Evolutionary conservation across 2,797 vertebrate species (phyloP).

Genomic region (Heteromormyrus szaboi): DNA sequence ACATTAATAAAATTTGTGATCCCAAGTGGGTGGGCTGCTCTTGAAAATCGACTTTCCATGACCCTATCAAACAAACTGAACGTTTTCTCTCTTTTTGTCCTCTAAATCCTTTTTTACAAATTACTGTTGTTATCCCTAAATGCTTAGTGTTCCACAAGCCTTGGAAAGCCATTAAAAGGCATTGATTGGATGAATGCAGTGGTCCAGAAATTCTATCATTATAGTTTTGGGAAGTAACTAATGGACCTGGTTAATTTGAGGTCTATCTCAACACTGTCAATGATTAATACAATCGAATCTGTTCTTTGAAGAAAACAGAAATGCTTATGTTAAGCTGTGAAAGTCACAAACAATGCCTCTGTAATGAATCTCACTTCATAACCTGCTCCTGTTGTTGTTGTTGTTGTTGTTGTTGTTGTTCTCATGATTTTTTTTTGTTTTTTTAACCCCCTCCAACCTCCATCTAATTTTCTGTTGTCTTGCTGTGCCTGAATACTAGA

Average conservation of each 20-base stretch:
- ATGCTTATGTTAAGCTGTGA: background rate
- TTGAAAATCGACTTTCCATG: constrained; percentile 19
- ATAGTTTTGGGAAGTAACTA: constrained; percentile 37
- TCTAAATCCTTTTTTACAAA: constrained; percentile 1
- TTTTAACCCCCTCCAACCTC: background rate
- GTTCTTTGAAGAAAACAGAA: background rate
- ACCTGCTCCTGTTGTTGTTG: background rate
- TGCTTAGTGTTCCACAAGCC: constrained; percentile 16
- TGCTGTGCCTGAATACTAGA: background rate
- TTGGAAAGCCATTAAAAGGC: constrained; percentile 28
- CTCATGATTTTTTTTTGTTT: background rate
- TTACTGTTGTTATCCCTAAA: constrained; percentile 2
- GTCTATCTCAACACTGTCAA: constrained; percentile 12
- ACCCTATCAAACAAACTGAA: constrained; percentile 9
- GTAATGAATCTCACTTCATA: background rate
- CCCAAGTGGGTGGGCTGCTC: constrained; percentile 23
- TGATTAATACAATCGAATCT: background rate
- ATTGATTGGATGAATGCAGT: constrained; percentile 21
- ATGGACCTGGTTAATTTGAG: constrained; percentile 22
- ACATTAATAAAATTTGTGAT: constrained; percentile 39
- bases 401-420: background rate
- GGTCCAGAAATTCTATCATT: constrained; percentile 26
- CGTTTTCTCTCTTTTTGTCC: background rate
- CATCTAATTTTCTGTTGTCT: background rate
- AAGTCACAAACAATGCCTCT: background rate